Percentiles rank a stretch among this genome's conserved stretches.
Evolutionary conservation across 2,797 vertebrate genomes (phyloP).

Genomic region (Mastacembelus armatus): DNA sequence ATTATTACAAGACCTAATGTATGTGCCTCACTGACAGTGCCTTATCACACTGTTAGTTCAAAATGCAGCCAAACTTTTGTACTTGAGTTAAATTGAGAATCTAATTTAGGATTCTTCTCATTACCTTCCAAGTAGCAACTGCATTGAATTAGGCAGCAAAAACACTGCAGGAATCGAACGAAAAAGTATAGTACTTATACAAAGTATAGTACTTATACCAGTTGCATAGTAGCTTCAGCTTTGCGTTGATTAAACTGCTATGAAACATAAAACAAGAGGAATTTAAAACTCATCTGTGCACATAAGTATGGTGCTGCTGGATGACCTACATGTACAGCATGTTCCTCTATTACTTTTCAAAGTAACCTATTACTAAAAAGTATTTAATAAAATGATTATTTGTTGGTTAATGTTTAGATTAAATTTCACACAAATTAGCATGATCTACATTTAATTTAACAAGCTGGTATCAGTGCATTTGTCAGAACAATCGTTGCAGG

Average conservation of each 20-base stretch:
- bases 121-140: slow-evolving; percentile 41
- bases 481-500: slow-evolving; percentile 13
- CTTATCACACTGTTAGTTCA: slow-evolving; percentile 2
- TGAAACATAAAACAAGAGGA: slow-evolving; percentile 55
- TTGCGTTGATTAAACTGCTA: slow-evolving; percentile 32
- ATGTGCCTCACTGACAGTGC: background rate
- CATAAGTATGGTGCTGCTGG: background rate
- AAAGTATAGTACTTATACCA: too few relatives aligned
- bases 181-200: too few relatives aligned
- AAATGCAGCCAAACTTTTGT: background rate
- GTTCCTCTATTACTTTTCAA: slow-evolving; percentile 55
- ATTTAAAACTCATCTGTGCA: slow-evolving; percentile 41
- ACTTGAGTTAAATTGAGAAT: slow-evolving; percentile 38
- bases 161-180: slow-evolving; percentile 12
- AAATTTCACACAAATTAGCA: slow-evolving; percentile 7
- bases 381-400: too few relatives aligned
- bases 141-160: slow-evolving; percentile 16
- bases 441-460: slow-evolving; percentile 9
- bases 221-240: slow-evolving; percentile 15
- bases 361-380: too few relatives aligned
- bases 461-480: slow-evolving; percentile 9
- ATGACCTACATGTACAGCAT: slow-evolving; percentile 39
- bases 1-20: slow-evolving; percentile 4
- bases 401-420: slow-evolving; percentile 14
- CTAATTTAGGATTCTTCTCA: slow-evolving; percentile 35